These are phyloP conservation scores for Brachionus koreanus DNA, from an alignment of 1,140 invertebrate genomes.

Conservation along the genomic window DNA sequence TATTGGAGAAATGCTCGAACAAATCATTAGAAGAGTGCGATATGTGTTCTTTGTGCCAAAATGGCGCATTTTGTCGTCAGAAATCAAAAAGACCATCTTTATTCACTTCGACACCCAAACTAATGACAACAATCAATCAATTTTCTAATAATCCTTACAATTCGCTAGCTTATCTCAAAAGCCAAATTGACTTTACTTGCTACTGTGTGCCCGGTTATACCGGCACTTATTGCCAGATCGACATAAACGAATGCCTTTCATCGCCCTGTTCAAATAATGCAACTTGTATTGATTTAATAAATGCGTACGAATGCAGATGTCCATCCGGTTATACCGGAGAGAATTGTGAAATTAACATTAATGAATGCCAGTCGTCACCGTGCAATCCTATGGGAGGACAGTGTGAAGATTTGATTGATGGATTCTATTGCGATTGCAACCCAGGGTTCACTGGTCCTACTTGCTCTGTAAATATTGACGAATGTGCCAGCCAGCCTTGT, in stretches of 20 bases:
- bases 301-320: constrained; percentile 35
- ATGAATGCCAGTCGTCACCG: constrained; percentile 83
- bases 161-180: neutral
- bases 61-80: constrained; percentile 29
- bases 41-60: constrained; percentile 25
- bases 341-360: constrained; percentile 68
- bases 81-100: constrained; percentile 18
- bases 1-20: neutral
- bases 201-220: constrained; percentile 61
- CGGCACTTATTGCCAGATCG: constrained; percentile 63
- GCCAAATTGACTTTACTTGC: constrained; percentile 29
- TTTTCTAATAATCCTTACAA: neutral
- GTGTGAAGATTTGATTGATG: constrained; percentile 48
- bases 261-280: neutral
- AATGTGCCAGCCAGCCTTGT: neutral
- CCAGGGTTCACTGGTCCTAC: constrained; percentile 22
- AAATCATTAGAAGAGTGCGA: constrained; percentile 10
- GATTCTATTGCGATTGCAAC: constrained; percentile 50
- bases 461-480: constrained; percentile 46
- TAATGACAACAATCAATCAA: neutral
- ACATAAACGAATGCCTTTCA: constrained; percentile 36
- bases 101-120: neutral
- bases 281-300: constrained; percentile 19
- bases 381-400: constrained; percentile 60
- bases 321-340: constrained; percentile 68